phyloP scores from a whole-genome alignment of 2,797 vertebrate species.

The Pogonophryne albipinna region DNA sequence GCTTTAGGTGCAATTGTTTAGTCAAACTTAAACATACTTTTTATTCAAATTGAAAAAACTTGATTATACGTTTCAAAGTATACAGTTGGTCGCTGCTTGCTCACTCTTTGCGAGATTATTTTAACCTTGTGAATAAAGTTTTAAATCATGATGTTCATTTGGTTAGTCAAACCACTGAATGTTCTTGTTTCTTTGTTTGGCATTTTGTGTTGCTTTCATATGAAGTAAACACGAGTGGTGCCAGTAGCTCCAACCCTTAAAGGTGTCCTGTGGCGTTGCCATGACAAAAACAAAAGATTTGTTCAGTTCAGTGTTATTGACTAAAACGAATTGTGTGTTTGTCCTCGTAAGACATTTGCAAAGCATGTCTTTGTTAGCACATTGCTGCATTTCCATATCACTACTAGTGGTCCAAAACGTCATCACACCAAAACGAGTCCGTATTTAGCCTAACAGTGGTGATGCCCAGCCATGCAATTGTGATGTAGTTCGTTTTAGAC shows the following conservation, averaged over 20 bases:
- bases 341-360: slow-evolving; percentile 1
- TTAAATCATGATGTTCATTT: slow-evolving; percentile 44
- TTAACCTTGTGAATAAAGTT: slow-evolving; percentile 37
- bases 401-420: too few relatives aligned
- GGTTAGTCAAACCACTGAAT: slow-evolving; percentile 50
- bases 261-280: neutral
- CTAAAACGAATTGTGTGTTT: neutral
- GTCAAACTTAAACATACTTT: slow-evolving; percentile 13
- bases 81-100: neutral
- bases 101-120: slow-evolving; percentile 23
- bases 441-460: too few relatives aligned
- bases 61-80: neutral
- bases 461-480: too few relatives aligned
- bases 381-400: neutral
- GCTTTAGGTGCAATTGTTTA: neutral
- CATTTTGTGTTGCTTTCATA: slow-evolving; percentile 41
- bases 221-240: slow-evolving; percentile 9
- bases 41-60: neutral
- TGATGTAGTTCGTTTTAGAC: too few relatives aligned
- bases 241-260: neutral
- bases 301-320: neutral
- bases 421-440: too few relatives aligned
- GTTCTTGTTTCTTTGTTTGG: slow-evolving; percentile 44
- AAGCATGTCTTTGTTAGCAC: neutral
- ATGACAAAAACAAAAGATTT: neutral